phyloP scores from a whole-genome alignment of 1,140 invertebrate genomes.

The Drosophila bocki region DNA sequence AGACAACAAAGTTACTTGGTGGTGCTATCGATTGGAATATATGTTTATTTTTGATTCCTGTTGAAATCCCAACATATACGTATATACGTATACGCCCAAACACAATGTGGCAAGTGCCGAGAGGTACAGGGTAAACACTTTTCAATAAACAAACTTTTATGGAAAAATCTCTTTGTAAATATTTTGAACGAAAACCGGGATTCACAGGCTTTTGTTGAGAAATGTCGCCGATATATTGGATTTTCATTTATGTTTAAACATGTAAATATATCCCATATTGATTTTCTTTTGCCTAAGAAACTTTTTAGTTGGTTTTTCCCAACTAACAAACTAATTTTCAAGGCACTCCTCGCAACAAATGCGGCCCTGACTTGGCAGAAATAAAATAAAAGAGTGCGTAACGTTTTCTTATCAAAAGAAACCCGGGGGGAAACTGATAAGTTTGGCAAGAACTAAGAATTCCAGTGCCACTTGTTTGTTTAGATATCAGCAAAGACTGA shows the following conservation, averaged over 20 bases:
- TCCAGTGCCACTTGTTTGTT: constrained; percentile 19
- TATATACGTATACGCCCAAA: constrained; percentile 3
- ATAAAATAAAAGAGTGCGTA: constrained; percentile 38
- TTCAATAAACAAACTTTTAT: constrained; percentile 42
- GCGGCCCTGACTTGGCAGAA: constrained; percentile 32
- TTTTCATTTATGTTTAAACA: constrained; percentile 1
- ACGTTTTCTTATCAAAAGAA: constrained; percentile 56
- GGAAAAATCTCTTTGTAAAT: constrained; percentile 29
- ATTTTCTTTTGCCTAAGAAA: constrained; percentile 7
- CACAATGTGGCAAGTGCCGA: constrained; percentile 46
- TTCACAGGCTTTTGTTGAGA: background rate
- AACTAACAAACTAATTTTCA: constrained; percentile 16
- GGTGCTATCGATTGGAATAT: constrained; percentile 22
- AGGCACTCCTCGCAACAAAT: background rate
- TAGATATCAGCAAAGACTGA: background rate
- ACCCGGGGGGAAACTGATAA: constrained; percentile 22
- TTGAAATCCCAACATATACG: constrained; percentile 10
- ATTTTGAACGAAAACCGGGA: constrained; percentile 16
- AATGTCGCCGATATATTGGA: background rate
- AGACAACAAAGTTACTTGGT: constrained; percentile 23
- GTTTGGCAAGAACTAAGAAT: constrained; percentile 33
- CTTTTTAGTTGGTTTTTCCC: background rate
- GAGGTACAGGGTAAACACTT: constrained; percentile 38
- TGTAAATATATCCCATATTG: constrained; percentile 3
- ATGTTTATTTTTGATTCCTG: constrained; percentile 27